These are phyloP conservation scores for Nemotelus nigrinus DNA, from an alignment of 2,888 invertebrate species.

Conservation along the genomic window DNA sequence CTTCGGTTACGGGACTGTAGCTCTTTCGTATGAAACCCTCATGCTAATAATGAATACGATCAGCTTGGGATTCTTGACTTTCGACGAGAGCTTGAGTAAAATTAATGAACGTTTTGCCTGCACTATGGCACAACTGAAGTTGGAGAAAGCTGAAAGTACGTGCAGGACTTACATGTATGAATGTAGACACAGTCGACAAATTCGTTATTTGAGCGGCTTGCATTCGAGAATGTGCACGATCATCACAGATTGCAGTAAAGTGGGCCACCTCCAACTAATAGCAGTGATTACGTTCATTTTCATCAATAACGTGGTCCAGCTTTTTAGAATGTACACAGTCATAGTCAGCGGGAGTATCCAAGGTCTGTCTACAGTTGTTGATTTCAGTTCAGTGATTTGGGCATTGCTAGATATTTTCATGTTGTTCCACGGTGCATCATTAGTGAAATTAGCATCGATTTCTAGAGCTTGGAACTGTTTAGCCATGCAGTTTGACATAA, in stretches of 20 bases:
- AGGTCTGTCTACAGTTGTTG: background rate
- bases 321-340: conserved; percentile 2
- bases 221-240: background rate
- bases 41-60: conserved; percentile 1
- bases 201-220: background rate
- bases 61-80: background rate
- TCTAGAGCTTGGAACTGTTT: background rate
- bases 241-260: background rate
- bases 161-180: no score
- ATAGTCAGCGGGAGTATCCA: no score
- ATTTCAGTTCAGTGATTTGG: background rate
- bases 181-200: background rate
- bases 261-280: conserved; percentile 5
- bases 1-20: no score
- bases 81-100: background rate
- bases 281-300: background rate
- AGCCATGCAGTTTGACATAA: background rate
- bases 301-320: conserved; percentile 3
- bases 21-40: background rate
- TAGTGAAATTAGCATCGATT: conserved; percentile 11
- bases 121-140: background rate
- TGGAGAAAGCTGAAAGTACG: background rate
- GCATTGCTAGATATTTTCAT: background rate
- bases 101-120: background rate
- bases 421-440: conserved; percentile 13